phyloP scores from a whole-genome alignment of 2,113 vertebrate genomes.

The Pyrgilauda ruficollis region DNA sequence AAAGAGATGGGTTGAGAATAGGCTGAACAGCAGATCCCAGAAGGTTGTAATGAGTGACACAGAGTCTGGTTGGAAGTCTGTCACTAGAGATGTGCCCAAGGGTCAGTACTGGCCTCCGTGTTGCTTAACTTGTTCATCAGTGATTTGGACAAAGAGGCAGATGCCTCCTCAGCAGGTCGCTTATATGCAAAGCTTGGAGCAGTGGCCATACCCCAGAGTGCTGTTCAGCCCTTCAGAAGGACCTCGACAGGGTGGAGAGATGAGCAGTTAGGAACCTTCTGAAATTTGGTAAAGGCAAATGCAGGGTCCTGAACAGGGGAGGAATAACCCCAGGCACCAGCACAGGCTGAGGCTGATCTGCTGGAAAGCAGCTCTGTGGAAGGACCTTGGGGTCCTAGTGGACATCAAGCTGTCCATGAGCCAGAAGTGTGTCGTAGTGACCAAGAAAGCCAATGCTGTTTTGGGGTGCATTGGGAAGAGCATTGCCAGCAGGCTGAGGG shows the following conservation, averaged over 20 bases:
- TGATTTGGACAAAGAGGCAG: neutral
- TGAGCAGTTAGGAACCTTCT: neutral
- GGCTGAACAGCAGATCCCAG: neutral
- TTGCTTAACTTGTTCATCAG: neutral
- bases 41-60: neutral
- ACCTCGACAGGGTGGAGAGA: rapidly evolving
- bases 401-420: neutral
- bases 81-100: neutral
- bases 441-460: neutral
- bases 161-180: neutral
- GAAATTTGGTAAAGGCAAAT: neutral
- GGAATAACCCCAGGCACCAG: neutral
- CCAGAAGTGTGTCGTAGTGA: neutral
- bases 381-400: neutral
- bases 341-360: neutral
- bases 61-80: neutral
- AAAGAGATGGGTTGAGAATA: neutral
- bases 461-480: neutral
- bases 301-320: neutral
- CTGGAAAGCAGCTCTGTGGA: neutral
- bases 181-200: neutral
- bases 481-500: rapidly evolving
- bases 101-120: neutral
- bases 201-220: neutral
- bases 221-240: neutral